Evolutionary conservation across 2,113 vertebrate species (phyloP).

Genomic region (Macrotis lagotis): DNA sequence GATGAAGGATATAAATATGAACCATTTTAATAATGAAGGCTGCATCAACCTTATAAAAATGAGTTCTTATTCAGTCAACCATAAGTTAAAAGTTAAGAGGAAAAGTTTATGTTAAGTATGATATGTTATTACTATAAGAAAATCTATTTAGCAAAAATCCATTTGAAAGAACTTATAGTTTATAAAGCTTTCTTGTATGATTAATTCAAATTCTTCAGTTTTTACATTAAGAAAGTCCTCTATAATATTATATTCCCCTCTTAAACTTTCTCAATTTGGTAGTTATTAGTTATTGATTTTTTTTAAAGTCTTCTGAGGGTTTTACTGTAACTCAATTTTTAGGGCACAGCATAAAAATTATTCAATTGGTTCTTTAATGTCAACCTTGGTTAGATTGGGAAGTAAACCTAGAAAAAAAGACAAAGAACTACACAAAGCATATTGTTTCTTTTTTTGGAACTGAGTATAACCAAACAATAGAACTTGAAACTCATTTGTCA

Average conservation of each 20-base stretch:
- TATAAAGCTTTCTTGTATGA: neutral
- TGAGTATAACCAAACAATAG: slow-evolving; percentile 73
- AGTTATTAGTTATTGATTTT: neutral
- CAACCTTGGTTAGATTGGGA: slow-evolving; percentile 39
- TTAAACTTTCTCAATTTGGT: neutral
- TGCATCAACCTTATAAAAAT: slow-evolving; percentile 44
- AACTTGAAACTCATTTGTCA: slow-evolving; percentile 75
- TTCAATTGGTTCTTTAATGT: slow-evolving; percentile 51
- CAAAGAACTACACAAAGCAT: slow-evolving; percentile 70
- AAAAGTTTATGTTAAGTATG: slow-evolving; percentile 47
- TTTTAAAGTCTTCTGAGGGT: neutral
- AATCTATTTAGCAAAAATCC: slow-evolving; percentile 44
- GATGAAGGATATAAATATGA: slow-evolving; percentile 5
- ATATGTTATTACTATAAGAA: slow-evolving; percentile 12
- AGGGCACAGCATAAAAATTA: slow-evolving; percentile 42
- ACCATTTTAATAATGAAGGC: neutral
- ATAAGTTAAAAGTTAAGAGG: slow-evolving; percentile 42
- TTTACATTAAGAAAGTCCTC: neutral
- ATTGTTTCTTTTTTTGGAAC: slow-evolving; percentile 68
- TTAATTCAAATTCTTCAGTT: neutral
- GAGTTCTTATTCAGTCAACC: slow-evolving; percentile 38
- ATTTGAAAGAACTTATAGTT: neutral
- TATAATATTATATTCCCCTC: neutral
- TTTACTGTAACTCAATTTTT: neutral
- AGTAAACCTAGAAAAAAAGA: slow-evolving; percentile 52